A percentile compares a stretch with the other conserved stretches of the same genome.
Evolutionary conservation across 2,797 vertebrate species (phyloP).

Genomic region (Sebastes taczanowskii): DNA sequence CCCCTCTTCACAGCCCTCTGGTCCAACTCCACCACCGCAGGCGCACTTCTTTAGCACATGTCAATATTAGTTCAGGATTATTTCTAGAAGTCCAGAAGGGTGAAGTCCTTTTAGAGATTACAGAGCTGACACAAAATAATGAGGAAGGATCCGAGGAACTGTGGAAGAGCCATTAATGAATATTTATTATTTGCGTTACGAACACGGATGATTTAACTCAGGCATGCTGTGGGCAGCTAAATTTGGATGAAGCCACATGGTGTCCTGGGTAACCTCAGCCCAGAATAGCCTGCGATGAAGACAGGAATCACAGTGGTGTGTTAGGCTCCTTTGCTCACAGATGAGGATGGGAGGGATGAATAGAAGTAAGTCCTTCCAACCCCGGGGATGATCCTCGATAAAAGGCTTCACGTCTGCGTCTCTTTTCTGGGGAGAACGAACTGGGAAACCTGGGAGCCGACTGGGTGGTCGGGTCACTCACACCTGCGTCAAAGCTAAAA

Average conservation of each 20-base stretch:
- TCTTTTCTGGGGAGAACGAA: conserved; percentile 33
- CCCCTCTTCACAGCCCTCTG: conserved; percentile 69
- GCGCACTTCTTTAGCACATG: conserved; percentile 79
- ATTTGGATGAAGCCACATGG: conserved; percentile 70
- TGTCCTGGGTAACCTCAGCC: conserved; percentile 79
- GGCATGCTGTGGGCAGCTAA: conserved; percentile 75
- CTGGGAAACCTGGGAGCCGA: conserved; percentile 11
- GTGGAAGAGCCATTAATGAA: conserved; percentile 78
- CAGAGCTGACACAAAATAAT: conserved; percentile 77
- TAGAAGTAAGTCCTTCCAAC: conserved; percentile 41
- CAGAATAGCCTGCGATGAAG: conserved; percentile 71
- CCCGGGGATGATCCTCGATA: conserved; percentile 40
- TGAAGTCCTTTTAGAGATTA: conserved; percentile 74
- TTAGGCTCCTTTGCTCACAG: conserved; percentile 59
- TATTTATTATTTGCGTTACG: conserved; percentile 81
- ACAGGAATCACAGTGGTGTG: conserved; percentile 68
- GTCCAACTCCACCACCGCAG: conserved; percentile 69
- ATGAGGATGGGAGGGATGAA: conserved; percentile 58
- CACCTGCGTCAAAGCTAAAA: conserved; percentile 3
- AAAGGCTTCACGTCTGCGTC: conserved; percentile 28
- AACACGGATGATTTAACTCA: conserved; percentile 78
- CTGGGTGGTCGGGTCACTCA: conserved; percentile 60
- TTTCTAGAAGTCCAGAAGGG: conserved; percentile 77
- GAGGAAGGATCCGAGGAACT: conserved; percentile 70
- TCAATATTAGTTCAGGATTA: conserved; percentile 84